A percentile compares a stretch with the other conserved stretches of the same genome.
phyloP scores from a whole-genome alignment of 2,797 vertebrate genomes.

The Taeniopygia guttata region DNA sequence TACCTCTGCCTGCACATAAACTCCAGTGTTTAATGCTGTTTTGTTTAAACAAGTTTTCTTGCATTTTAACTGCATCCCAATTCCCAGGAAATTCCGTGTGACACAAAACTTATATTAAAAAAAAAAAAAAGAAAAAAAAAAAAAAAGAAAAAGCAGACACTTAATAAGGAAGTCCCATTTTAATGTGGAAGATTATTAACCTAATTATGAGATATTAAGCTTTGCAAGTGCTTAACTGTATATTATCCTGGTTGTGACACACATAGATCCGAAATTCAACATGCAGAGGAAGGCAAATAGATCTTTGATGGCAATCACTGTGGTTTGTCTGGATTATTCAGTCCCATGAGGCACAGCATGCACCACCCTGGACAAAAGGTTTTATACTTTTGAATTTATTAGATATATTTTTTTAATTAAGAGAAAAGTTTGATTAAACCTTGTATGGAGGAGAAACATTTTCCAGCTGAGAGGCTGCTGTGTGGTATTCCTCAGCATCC shows the following conservation, averaged over 20 bases:
- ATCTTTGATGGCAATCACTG: neutral
- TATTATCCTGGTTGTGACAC: neutral
- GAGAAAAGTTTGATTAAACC: neutral
- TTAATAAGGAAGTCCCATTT: neutral
- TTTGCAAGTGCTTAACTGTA: neutral
- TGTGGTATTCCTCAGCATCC: no score
- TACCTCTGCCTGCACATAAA: neutral
- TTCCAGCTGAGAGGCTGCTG: neutral
- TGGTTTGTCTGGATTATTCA: neutral
- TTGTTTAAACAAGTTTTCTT: neutral
- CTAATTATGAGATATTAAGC: neutral
- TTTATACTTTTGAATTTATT: no score
- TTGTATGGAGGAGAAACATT: fast-evolving
- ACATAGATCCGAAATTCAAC: fast-evolving
- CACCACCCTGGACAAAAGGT: neutral
- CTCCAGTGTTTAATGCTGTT: neutral
- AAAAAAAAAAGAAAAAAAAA: neutral
- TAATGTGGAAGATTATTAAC: neutral
- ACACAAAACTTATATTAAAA: neutral
- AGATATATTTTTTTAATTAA: neutral
- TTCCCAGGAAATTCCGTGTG: neutral
- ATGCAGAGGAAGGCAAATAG: neutral
- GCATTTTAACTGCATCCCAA: neutral
- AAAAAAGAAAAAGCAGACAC: no score
- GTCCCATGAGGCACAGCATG: neutral